Base-by-base conservation (phyloP, 2,113 vertebrate genomes). In the Corydoras sp. region DNA sequence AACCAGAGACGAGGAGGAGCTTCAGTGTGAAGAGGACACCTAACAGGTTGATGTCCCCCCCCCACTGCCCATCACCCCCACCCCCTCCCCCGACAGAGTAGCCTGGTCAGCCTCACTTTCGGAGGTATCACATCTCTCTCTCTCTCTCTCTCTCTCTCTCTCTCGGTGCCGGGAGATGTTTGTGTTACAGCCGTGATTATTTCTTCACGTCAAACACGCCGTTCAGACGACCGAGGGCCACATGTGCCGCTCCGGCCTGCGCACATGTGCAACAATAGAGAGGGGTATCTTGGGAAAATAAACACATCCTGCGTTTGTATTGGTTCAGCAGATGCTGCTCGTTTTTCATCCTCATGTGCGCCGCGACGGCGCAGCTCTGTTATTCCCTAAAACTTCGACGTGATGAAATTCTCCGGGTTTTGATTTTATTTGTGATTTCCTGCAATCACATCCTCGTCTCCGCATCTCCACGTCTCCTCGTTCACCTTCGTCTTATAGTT, bases 101-200 rank as follows among this genome's bases (percentile, higher is more conserved):
- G 49, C 77, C 73, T 79, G 77, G 70, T 76, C 61, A 70, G 35
- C 66, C 43, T 76, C 77, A 76, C 11, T 4, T 4, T 8, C 4
- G 35, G 35, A 15, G 62, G 72, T 62, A 79, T 31, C 35, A 24
- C 18, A 24, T 24, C 18, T 24, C 18, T 24, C 18, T 24, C 18
- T 24, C 75, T 79, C 76, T 79, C 73, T 79, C 77, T 79, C 69
- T 73, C 15, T 69, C 75, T 79, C 76, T 79, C 73, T 79, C 77
- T 79, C 69, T 73, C 15, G 55, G 71, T 74, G 76, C 76, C 79
- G 78, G 79, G 71, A 62, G 10, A 58, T 78, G 74, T 81, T 76
- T 81, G 79, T 73, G 74, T 81, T 73, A 78, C 65, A 74, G 65
- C 73, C 70, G 62, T 77, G 64, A 81, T 77, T 74, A 70, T 81